phyloP scores from a whole-genome alignment of 2,888 invertebrate species.

The Metacarcinus magister region DNA sequence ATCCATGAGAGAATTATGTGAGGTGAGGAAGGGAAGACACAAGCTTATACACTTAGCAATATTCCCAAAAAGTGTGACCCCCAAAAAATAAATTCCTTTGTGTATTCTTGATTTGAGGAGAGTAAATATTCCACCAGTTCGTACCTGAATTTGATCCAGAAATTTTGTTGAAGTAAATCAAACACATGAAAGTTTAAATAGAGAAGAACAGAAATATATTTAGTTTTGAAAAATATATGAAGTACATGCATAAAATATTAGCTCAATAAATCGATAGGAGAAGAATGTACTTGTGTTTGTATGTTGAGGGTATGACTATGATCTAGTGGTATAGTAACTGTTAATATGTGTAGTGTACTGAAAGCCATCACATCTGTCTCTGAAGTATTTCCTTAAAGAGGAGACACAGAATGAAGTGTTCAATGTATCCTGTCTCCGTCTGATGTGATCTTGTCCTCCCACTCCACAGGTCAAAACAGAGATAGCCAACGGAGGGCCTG shows the following conservation, averaged over 20 bases:
- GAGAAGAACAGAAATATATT: too few species aligned
- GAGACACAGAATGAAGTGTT: not conserved
- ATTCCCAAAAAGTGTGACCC: not conserved
- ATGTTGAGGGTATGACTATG: too few species aligned
- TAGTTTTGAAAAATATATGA: too few species aligned
- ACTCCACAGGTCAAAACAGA: conserved; percentile 73
- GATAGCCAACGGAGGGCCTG: conserved; percentile 77
- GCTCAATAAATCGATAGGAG: not conserved
- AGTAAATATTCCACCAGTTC: not conserved
- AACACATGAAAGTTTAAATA: not conserved
- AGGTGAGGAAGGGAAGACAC: not conserved
- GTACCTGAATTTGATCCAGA: not conserved
- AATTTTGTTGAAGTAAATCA: not conserved
- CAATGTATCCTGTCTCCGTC: not conserved
- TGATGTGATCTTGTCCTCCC: not conserved
- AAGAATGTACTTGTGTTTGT: not conserved
- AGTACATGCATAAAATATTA: not conserved
- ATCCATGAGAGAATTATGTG: not conserved
- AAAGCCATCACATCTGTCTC: not conserved
- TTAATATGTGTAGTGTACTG: not conserved
- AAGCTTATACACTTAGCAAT: not conserved
- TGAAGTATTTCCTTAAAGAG: not conserved
- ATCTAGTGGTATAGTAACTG: not conserved
- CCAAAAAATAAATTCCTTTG: not conserved
- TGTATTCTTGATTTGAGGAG: not conserved